Conservation (phyloP, 2,797 vertebrate genomes). For the Taeniopygia guttata region DNA sequence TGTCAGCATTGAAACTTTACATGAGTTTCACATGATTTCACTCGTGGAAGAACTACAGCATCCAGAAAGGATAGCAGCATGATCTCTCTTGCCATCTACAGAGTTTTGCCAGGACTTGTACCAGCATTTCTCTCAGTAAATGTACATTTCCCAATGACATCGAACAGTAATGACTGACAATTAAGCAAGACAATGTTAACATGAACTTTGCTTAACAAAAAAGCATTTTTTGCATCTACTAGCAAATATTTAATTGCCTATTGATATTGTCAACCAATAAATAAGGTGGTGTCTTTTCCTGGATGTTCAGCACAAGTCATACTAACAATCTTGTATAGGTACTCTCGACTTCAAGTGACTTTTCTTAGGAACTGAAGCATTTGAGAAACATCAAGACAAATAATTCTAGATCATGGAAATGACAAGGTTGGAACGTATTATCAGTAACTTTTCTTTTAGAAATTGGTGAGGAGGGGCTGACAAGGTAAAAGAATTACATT, state of each 20-base stretch:
- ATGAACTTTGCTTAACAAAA: neutral
- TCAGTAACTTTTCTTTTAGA: neutral
- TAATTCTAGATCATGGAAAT: neutral
- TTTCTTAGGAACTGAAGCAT: neutral
- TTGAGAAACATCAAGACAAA: neutral
- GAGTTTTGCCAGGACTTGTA: neutral
- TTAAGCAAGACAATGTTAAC: neutral
- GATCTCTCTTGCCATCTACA: neutral
- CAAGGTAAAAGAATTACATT: neutral
- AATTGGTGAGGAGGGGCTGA: neutral
- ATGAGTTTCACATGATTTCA: neutral
- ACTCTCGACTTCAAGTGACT: neutral
- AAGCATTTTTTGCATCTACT: neutral
- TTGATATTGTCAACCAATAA: neutral
- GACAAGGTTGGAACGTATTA: neutral
- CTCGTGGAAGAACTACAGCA: neutral
- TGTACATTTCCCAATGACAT: neutral
- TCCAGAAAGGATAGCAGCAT: neutral
- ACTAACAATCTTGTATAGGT: neutral
- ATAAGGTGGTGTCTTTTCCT: neutral
- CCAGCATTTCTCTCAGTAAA: neutral
- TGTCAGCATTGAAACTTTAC: neutral
- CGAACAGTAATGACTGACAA: neutral
- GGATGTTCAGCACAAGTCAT: neutral
- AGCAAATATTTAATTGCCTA: constrained; percentile 4